These are phyloP conservation scores for Eutolmus rufibarbis DNA, from an alignment of 2,888 invertebrate genomes.

Conservation along the genomic window DNA sequence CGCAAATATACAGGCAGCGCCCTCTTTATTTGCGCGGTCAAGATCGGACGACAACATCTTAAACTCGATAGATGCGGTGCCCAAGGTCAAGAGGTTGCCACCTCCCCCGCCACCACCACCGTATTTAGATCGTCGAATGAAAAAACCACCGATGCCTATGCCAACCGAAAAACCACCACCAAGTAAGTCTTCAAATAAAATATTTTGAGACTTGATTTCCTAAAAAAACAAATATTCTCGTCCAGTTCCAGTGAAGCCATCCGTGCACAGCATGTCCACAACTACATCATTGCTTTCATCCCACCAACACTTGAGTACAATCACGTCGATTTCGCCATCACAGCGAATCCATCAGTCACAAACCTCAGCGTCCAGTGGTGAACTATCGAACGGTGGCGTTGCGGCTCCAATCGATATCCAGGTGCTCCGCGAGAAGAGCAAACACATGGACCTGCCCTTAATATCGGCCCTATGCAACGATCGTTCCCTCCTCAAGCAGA, in stretches of 20 bases:
- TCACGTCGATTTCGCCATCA: background rate
- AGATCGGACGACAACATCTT: slow-evolving; percentile 84
- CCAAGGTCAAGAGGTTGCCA: slow-evolving; percentile 65
- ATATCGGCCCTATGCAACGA: slow-evolving; percentile 95
- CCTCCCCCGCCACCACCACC: slow-evolving; percentile 68
- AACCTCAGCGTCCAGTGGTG: slow-evolving; percentile 62
- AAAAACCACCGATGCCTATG: slow-evolving; percentile 64
- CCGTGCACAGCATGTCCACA: slow-evolving; percentile 54
- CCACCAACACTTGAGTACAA: background rate
- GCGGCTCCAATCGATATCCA: slow-evolving; percentile 74
- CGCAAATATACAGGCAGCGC: slow-evolving; percentile 56
- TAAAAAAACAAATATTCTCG: slow-evolving; percentile 6
- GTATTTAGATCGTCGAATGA: slow-evolving; percentile 60
- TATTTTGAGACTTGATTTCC: background rate
- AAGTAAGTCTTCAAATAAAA: slow-evolving; percentile 55
- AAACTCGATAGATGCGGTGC: slow-evolving; percentile 69
- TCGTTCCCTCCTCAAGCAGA: slow-evolving; percentile 85
- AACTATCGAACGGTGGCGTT: slow-evolving; percentile 49
- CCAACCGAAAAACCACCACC: slow-evolving; percentile 63
- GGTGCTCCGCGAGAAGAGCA: slow-evolving; percentile 85
- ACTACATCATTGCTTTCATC: slow-evolving; percentile 29
- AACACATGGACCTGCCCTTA: slow-evolving; percentile 87
- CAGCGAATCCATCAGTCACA: slow-evolving; percentile 65
- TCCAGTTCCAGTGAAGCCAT: slow-evolving; percentile 57
- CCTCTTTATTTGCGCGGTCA: slow-evolving; percentile 70